Conservation (phyloP, 2,888 invertebrate species). For the Rotaria socialis region DNA sequence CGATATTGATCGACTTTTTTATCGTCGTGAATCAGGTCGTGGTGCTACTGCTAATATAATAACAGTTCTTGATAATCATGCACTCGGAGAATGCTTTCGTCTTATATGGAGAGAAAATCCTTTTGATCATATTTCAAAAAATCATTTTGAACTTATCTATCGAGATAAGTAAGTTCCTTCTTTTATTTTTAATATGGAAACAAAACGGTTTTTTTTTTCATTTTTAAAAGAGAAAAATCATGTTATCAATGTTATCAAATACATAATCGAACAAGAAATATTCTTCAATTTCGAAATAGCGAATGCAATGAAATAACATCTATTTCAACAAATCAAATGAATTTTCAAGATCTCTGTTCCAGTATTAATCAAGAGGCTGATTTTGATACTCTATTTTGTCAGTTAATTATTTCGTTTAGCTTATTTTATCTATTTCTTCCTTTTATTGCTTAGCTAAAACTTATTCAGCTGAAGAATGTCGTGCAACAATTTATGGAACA, state of each 20-base stretch:
- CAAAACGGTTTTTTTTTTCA: background rate
- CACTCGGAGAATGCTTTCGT: background rate
- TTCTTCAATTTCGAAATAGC: slow-evolving; percentile 39
- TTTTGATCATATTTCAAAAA: slow-evolving; percentile 16
- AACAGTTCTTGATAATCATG: slow-evolving; percentile 11
- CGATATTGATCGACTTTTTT: slow-evolving; percentile 36
- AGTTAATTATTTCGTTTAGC: background rate
- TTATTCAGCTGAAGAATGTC: slow-evolving; percentile 44
- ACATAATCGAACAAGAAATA: slow-evolving; percentile 43
- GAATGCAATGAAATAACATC: slow-evolving; percentile 32
- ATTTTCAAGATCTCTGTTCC: slow-evolving; percentile 25
- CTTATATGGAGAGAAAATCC: slow-evolving; percentile 10
- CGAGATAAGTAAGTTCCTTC: background rate
- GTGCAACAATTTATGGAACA: slow-evolving; percentile 45
- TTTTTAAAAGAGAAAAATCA: background rate
- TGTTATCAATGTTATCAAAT: slow-evolving; percentile 46
- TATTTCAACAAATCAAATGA: slow-evolving; percentile 6
- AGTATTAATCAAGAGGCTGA: slow-evolving; percentile 8
- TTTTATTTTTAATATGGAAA: background rate
- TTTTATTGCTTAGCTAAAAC: slow-evolving; percentile 8
- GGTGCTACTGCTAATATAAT: slow-evolving; percentile 39
- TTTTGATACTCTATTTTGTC: slow-evolving; percentile 24
- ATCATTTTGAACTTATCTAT: slow-evolving; percentile 18
- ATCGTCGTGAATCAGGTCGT: slow-evolving; percentile 44
- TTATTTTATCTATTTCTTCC: background rate